phyloP scores from a whole-genome alignment of 1,140 invertebrate species.

The Apis laboriosa region DNA sequence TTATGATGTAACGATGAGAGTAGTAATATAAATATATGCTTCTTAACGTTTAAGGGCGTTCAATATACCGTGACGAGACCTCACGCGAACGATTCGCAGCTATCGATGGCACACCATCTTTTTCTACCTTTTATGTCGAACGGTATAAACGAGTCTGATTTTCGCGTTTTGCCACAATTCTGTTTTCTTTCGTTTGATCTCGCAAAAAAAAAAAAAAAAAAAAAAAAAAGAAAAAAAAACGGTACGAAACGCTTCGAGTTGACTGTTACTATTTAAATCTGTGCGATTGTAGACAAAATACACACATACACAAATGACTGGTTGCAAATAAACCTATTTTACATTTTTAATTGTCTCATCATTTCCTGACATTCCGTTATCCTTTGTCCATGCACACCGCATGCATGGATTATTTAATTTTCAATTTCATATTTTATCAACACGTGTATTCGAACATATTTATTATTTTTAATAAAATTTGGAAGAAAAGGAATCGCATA shows the following conservation, averaged over 20 bases:
- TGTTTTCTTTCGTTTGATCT: slow-evolving; percentile 30
- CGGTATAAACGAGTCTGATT: slow-evolving; percentile 7
- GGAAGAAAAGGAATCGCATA: background rate
- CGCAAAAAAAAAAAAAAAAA: background rate
- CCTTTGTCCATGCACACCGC: background rate
- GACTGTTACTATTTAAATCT: slow-evolving; percentile 64
- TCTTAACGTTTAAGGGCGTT: slow-evolving; percentile 58
- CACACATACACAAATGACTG: slow-evolving; percentile 62
- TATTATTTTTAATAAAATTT: background rate
- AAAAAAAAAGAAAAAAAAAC: background rate
- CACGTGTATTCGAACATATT: background rate
- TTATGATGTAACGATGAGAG: slow-evolving; percentile 47
- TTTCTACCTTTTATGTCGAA: background rate
- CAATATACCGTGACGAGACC: slow-evolving; percentile 17
- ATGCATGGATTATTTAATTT: background rate
- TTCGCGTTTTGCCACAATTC: slow-evolving; percentile 29
- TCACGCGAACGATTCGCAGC: slow-evolving; percentile 49
- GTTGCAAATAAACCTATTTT: slow-evolving; percentile 78
- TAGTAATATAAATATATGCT: slow-evolving; percentile 62
- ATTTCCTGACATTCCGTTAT: slow-evolving; percentile 29
- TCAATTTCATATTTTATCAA: background rate
- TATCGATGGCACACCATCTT: slow-evolving; percentile 12
- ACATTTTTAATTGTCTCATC: slow-evolving; percentile 72
- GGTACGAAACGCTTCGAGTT: slow-evolving; percentile 45
- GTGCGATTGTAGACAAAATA: slow-evolving; percentile 71